Evolutionary conservation across 2,888 invertebrate genomes (phyloP).

Genomic region (Tryphoninae sp.): DNA sequence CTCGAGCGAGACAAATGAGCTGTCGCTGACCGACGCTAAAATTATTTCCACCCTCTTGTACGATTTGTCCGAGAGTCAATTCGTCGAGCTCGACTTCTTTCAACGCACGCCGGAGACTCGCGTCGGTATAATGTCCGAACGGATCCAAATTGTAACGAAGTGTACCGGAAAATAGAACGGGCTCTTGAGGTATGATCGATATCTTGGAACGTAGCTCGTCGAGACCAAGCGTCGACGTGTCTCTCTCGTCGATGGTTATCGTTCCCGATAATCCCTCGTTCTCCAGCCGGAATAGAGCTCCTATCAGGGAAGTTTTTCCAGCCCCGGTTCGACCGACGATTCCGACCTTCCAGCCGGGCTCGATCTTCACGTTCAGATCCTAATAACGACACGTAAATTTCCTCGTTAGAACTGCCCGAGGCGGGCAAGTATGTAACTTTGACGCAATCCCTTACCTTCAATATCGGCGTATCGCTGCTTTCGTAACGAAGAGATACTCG

Average conservation of each 20-base stretch:
- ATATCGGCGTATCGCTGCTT: constrained; percentile 85
- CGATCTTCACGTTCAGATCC: constrained; percentile 86
- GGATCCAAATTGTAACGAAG: constrained; percentile 89
- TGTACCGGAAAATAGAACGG: constrained; percentile 86
- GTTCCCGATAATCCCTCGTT: constrained; percentile 87
- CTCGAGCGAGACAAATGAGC: constrained; percentile 86
- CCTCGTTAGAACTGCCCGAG: too few relatives aligned
- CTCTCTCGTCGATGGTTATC: constrained; percentile 90
- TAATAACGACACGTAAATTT: constrained; percentile 46
- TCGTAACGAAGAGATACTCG: constrained; percentile 86
- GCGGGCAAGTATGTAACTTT: background rate
- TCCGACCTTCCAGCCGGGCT: constrained; percentile 90
- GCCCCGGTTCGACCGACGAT: constrained; percentile 93
- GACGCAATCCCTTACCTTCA: constrained; percentile 82
- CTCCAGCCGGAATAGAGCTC: constrained; percentile 91
- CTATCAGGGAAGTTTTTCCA: constrained; percentile 90
- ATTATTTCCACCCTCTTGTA: constrained; percentile 84
- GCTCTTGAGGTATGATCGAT: constrained; percentile 90
- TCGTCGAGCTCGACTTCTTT: constrained; percentile 83
- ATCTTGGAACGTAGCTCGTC: constrained; percentile 89
- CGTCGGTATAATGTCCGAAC: constrained; percentile 85
- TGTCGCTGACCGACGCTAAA: constrained; percentile 88
- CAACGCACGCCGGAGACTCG: constrained; percentile 86
- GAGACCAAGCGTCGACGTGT: constrained; percentile 87
- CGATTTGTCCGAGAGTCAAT: constrained; percentile 82